Base-by-base conservation (phyloP, 2,888 invertebrate species). In the Parascotia fuliginaria region DNA sequence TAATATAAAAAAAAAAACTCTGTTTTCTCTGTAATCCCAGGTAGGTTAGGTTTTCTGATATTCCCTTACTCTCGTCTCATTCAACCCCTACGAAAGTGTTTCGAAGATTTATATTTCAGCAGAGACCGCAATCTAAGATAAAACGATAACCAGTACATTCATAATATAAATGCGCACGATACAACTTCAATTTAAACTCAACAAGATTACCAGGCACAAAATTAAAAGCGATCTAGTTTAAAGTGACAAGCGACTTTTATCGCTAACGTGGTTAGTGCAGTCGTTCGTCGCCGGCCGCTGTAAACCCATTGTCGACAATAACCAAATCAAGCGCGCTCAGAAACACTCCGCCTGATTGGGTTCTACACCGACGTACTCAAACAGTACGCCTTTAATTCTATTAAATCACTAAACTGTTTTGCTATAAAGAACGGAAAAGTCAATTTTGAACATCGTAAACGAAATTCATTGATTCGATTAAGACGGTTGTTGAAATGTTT, bases 221-320 rank as follows among this genome's bases (percentile, higher is more conserved):
- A 58, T 61, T 61, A 58, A 67, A 68, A 56, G 47, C 56, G 58
- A 63, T 69, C 67, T 75, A 72, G 75, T 79, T 78, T 72, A 76
- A 75, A 77, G 77, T 73, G 72, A 64, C 70, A 59, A 69, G 66
- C 62, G 75, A 75, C 73, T 79, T 82, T 77, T 74, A 77, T 71
- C 64, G 73, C 57, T 56, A 83, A 83, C 75, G 51, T 65, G 51
- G 74, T 84, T 83, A 84, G 66, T 61, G 65, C 70, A 74, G 69
- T 74, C 72, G 65, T 66, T 66, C 70, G 60, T 31, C 59, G 42
- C 39, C 16, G 24, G 50, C 63, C 64, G 62, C 68, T 71, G 74
- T 75, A 75, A 77, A 73, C 70, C 73, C 71, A 77, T 74, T 77
- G 78, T 69, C 67, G 71, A 64, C 75, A 63, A 68, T 74, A 76